These are phyloP conservation scores for Sinhomidia bicolor DNA, from an alignment of 2,888 invertebrate genomes.

Conservation along the genomic window DNA sequence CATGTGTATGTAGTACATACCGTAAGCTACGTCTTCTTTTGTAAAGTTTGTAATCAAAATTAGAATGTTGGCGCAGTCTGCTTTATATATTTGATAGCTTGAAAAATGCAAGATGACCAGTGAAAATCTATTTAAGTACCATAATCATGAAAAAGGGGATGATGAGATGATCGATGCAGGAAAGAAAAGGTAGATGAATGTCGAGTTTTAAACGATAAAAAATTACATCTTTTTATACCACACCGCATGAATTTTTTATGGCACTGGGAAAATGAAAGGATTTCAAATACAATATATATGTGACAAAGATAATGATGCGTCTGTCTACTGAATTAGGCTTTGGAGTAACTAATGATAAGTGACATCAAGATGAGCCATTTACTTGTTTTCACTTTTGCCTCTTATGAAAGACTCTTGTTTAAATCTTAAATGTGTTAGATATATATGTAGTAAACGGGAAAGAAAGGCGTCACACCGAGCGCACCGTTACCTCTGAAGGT, in stretches of 20 bases:
- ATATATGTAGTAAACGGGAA: too few relatives aligned
- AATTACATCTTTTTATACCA: neutral
- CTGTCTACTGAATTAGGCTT: neutral
- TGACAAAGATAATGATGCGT: neutral
- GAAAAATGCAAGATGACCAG: slow-evolving; percentile 17
- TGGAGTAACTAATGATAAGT: neutral
- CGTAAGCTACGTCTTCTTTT: neutral
- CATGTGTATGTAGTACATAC: neutral
- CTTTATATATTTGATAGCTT: neutral
- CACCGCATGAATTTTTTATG: neutral
- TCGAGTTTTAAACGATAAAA: neutral
- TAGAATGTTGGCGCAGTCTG: neutral
- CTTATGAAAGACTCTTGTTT: neutral
- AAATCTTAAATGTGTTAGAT: neutral
- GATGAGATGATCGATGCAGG: neutral
- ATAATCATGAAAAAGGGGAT: neutral
- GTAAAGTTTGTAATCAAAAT: neutral
- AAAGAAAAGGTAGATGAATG: neutral
- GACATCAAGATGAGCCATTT: neutral
- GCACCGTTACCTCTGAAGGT: neutral
- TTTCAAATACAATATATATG: neutral
- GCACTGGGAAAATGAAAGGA: neutral
- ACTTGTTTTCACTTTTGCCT: neutral
- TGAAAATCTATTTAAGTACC: neutral
- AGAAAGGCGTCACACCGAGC: neutral